Evolutionary conservation across 1,140 invertebrate genomes (phyloP).

Genomic region (Temnothorax longispinosus): DNA sequence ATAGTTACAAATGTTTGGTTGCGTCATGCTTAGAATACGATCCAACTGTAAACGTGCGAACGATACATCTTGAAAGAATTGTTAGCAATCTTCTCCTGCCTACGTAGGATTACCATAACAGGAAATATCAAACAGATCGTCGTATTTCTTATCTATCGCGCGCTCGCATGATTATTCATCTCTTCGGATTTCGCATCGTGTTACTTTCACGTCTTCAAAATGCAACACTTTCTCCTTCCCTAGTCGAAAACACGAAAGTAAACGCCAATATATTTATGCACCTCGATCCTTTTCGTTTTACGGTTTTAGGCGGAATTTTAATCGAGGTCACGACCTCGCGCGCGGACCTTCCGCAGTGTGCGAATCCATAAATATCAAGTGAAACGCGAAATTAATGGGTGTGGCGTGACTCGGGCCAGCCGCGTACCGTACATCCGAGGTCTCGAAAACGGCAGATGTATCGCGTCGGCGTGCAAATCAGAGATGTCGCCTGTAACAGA

Average conservation of each 20-base stretch:
- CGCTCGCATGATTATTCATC: constrained; percentile 35
- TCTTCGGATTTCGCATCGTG: not conserved
- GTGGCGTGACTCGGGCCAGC: constrained; percentile 9
- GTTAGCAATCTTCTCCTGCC: constrained; percentile 9
- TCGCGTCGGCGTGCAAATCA: constrained; percentile 14
- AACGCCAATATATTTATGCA: constrained; percentile 10
- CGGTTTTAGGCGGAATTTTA: constrained; percentile 41
- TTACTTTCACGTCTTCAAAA: constrained; percentile 49
- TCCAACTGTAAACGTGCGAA: constrained; percentile 12
- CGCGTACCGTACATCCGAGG: not conserved
- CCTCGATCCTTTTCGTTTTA: not conserved
- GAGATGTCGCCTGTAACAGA: constrained; percentile 2
- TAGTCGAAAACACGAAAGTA: constrained; percentile 45
- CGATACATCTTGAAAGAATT: constrained; percentile 35
- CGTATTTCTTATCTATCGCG: constrained; percentile 36
- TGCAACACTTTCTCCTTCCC: constrained; percentile 1
- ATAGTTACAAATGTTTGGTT: constrained; percentile 26
- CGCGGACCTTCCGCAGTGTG: not conserved
- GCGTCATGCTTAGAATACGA: constrained; percentile 20
- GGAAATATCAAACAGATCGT: constrained; percentile 42
- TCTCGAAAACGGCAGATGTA: constrained; percentile 43
- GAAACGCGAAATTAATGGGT: constrained; percentile 43
- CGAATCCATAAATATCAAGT: constrained; percentile 47
- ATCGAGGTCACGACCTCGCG: not conserved
- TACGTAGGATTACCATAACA: constrained; percentile 36